phyloP scores from a whole-genome alignment of 92 coral and sea anemone species.

The Blastomussa wellsi region DNA sequence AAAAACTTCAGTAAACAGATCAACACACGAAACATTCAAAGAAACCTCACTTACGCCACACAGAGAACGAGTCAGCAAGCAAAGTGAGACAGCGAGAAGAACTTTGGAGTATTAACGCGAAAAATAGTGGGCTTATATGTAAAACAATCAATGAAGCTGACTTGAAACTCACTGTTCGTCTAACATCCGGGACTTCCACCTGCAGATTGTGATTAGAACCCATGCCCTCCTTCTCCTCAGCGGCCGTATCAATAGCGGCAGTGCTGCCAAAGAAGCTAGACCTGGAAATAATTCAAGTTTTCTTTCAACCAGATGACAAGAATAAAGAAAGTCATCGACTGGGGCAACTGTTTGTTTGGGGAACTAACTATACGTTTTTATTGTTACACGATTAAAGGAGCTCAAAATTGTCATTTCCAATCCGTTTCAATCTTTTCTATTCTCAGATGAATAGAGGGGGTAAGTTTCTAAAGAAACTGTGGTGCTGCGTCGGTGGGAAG shows the following conservation, averaged over 20 bases:
- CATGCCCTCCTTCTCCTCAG: conserved; percentile 69
- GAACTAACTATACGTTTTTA: no score
- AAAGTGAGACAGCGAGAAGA: no score
- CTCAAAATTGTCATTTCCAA: no score
- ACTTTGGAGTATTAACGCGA: no score
- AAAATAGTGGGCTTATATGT: no score
- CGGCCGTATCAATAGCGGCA: conserved; percentile 67
- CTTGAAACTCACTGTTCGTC: conserved; percentile 64
- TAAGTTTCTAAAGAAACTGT: no score
- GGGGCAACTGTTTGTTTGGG: neutral
- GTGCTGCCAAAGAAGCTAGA: conserved; percentile 88
- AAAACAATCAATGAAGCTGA: neutral
- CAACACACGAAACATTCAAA: neutral
- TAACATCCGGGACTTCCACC: conserved; percentile 84
- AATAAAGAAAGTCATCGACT: neutral
- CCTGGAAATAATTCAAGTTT: neutral
- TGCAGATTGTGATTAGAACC: conserved; percentile 74
- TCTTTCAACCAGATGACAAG: neutral
- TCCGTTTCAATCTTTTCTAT: no score
- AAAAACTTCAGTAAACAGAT: neutral
- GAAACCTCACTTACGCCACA: no score
- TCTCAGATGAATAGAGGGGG: no score
- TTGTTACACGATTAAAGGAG: no score
- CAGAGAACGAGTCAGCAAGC: neutral
- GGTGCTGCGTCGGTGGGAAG: no score